These are phyloP conservation scores for Cecidostiba fungosa DNA, from an alignment of 2,888 invertebrate genomes.

Conservation along the genomic window DNA sequence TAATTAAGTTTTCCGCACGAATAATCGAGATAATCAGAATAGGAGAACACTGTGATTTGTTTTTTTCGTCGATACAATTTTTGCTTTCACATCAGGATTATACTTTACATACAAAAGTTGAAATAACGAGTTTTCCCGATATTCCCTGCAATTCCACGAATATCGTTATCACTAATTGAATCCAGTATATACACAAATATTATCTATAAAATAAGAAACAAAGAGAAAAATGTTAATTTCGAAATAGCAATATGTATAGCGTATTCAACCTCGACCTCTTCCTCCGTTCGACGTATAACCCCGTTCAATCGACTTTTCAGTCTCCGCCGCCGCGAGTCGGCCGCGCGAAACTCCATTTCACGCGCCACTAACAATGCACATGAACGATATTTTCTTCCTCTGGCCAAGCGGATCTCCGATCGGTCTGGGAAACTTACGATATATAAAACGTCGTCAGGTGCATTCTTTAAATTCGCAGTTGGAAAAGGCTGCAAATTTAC, in stretches of 20 bases:
- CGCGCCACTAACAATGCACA: constrained; percentile 51
- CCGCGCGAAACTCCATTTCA: constrained; percentile 49
- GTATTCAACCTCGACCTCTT: background rate
- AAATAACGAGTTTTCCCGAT: no score
- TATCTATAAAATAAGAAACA: no score
- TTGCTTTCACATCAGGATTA: no score
- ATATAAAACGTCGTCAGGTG: background rate
- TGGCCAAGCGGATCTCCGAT: background rate
- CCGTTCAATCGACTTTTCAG: constrained; percentile 10
- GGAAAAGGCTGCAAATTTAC: background rate
- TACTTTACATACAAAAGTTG: no score
- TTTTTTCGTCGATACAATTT: no score
- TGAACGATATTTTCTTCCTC: constrained; percentile 19
- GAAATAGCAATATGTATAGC: background rate
- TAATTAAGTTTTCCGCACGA: no score
- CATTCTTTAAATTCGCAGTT: constrained; percentile 2
- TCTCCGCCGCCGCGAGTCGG: background rate
- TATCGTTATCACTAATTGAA: no score
- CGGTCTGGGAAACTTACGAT: constrained; percentile 9
- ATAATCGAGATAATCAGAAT: no score
- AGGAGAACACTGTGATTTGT: no score
- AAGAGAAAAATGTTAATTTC: background rate
- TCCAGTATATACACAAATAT: no score
- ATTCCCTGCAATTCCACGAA: no score
- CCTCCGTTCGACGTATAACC: background rate